These are phyloP conservation scores for Sternarchorhynchus goeldii DNA, from an alignment of 2,797 vertebrate species.

Conservation along the genomic window DNA sequence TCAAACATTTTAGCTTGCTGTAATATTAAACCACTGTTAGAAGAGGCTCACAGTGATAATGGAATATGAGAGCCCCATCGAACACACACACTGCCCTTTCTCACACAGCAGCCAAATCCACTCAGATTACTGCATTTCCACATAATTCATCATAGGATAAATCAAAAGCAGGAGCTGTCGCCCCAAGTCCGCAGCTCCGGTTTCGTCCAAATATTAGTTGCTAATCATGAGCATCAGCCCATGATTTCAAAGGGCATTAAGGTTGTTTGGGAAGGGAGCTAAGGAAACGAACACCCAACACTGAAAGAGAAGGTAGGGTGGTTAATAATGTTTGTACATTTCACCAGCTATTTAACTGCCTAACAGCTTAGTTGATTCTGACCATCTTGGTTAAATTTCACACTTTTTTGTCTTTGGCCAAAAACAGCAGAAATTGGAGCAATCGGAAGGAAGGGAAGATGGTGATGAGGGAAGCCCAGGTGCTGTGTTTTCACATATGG, in stretches of 20 bases:
- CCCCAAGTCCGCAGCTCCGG: slow-evolving; percentile 45
- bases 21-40: slow-evolving; percentile 50
- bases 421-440: slow-evolving; percentile 44
- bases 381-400: slow-evolving; percentile 41
- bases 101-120: slow-evolving; percentile 32
- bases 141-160: slow-evolving; percentile 56
- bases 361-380: slow-evolving; percentile 47
- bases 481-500: slow-evolving; percentile 69
- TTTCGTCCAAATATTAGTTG: slow-evolving; percentile 53
- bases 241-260: slow-evolving; percentile 32
- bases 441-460: slow-evolving; percentile 32
- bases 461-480: slow-evolving; percentile 69
- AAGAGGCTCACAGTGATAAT: slow-evolving; percentile 45
- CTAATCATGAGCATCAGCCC: slow-evolving; percentile 48
- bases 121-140: slow-evolving; percentile 56
- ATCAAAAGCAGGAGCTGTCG: slow-evolving; percentile 58
- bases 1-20: slow-evolving; percentile 44
- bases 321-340: slow-evolving; percentile 27
- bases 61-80: slow-evolving; percentile 42
- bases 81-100: slow-evolving; percentile 35
- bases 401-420: slow-evolving; percentile 39
- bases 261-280: slow-evolving; percentile 35
- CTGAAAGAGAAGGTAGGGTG: neutral
- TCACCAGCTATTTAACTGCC: slow-evolving; percentile 40
- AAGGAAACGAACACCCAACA: slow-evolving; percentile 31